phyloP scores from a whole-genome alignment of 2,888 invertebrate genomes.

The Helobdella robusta region DNA sequence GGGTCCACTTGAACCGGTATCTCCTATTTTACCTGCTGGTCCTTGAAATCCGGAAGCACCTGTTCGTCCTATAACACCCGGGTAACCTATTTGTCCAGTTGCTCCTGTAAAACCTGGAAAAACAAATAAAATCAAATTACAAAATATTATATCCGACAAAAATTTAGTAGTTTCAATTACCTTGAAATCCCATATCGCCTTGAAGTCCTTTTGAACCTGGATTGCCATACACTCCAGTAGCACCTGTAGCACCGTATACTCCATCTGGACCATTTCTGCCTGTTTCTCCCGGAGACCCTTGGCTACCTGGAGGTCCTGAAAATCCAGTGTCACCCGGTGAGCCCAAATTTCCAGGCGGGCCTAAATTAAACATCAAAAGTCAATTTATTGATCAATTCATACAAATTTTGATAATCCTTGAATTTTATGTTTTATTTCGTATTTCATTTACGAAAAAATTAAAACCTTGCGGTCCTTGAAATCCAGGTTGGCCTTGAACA shows the following conservation, averaged over 20 bases:
- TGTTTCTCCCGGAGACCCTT: constrained; percentile 15
- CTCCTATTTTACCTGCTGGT: too few species aligned
- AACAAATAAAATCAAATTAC: too few species aligned
- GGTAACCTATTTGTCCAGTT: neutral
- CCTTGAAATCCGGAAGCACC: constrained; percentile 29
- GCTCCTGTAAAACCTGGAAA: neutral
- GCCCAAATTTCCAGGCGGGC: neutral
- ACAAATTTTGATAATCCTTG: too few species aligned
- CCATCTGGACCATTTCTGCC: constrained; percentile 16
- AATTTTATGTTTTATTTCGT: too few species aligned
- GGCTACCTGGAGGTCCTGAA: neutral
- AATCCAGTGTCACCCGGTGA: neutral
- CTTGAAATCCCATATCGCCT: neutral
- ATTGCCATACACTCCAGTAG: neutral
- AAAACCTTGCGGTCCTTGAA: neutral
- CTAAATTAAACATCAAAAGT: too few species aligned
- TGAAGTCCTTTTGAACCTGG: constrained; percentile 6
- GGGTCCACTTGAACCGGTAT: too few species aligned
- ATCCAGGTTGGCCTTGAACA: neutral
- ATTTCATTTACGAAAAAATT: too few species aligned
- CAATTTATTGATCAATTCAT: too few species aligned
- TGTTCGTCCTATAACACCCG: too few species aligned
- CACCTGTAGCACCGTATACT: constrained; percentile 4
- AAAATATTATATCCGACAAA: neutral
- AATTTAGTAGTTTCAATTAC: too few species aligned